Percentiles rank a stretch among this genome's conserved stretches.
Conservation (phyloP, 2,113 vertebrate species). For the Podocnemis expansa region DNA sequence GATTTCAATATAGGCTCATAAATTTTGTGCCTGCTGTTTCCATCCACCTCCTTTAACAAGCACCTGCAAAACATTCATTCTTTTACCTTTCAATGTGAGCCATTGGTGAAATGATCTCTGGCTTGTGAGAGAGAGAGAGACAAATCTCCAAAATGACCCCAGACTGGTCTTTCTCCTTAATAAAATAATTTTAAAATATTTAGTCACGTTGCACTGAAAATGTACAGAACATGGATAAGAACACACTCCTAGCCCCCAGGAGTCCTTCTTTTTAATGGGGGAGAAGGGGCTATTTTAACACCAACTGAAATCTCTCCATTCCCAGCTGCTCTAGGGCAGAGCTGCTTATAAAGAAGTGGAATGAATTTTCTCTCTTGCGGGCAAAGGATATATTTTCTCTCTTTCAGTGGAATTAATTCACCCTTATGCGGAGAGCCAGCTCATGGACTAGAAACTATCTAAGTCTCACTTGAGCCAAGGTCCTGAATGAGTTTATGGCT, state of each 20-base stretch:
- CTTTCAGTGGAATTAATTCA: neutral
- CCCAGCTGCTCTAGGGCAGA: neutral
- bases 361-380: neutral
- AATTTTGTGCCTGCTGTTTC: constrained; percentile 1
- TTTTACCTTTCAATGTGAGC: neutral
- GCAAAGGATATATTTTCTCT: constrained; percentile 3
- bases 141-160: neutral
- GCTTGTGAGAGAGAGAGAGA: neutral
- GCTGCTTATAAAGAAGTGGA: neutral
- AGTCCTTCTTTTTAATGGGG: constrained; percentile 19
- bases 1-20: constrained; percentile 39
- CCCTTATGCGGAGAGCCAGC: neutral
- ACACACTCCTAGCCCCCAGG: neutral
- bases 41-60: neutral
- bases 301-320: neutral
- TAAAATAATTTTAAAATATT: neutral
- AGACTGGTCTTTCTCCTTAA: neutral
- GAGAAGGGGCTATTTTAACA: constrained; percentile 38
- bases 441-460: neutral
- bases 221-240: constrained; percentile 34
- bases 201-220: neutral
- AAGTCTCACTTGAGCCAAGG: neutral
- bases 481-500: neutral
- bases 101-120: neutral
- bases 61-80: constrained; percentile 17